These are phyloP conservation scores for Nebria brevicollis DNA, from an alignment of 2,888 invertebrate genomes.

Conservation along the genomic window DNA sequence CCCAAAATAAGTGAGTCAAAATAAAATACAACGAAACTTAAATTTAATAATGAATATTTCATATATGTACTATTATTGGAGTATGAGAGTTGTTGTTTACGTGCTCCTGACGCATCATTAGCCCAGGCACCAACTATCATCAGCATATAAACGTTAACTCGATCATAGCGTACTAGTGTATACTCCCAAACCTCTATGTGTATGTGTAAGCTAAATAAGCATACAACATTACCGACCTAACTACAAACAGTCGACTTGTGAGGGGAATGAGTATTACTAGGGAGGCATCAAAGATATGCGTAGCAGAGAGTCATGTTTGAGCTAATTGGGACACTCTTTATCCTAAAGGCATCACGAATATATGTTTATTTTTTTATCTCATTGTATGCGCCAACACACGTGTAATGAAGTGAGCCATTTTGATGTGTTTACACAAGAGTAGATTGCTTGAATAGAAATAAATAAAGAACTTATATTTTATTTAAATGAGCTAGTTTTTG, in stretches of 20 bases:
- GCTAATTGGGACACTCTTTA: slow-evolving; percentile 1
- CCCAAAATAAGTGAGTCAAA: too few relatives aligned
- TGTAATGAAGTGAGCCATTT: neutral
- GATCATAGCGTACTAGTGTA: neutral
- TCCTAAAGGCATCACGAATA: neutral
- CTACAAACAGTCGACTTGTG: neutral
- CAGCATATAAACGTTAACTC: slow-evolving; percentile 19
- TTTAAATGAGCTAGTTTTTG: too few relatives aligned
- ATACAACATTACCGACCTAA: neutral
- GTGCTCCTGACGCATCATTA: slow-evolving; percentile 33
- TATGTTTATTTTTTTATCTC: neutral
- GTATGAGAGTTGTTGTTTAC: slow-evolving; percentile 7
- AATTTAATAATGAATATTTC: neutral
- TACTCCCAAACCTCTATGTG: neutral
- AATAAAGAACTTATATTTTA: too few relatives aligned
- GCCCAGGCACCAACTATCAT: neutral
- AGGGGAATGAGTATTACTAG: neutral
- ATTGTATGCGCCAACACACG: neutral
- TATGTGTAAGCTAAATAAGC: slow-evolving; percentile 9
- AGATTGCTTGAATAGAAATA: too few relatives aligned
- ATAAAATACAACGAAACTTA: too few relatives aligned
- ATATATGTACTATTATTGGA: neutral
- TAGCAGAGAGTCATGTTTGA: neutral
- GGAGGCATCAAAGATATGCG: neutral
- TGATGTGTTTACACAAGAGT: neutral